A percentile compares a stretch with the other conserved stretches of the same genome.
phyloP scores from a whole-genome alignment of 2,113 vertebrate species.

The Ammodytes dubius region DNA sequence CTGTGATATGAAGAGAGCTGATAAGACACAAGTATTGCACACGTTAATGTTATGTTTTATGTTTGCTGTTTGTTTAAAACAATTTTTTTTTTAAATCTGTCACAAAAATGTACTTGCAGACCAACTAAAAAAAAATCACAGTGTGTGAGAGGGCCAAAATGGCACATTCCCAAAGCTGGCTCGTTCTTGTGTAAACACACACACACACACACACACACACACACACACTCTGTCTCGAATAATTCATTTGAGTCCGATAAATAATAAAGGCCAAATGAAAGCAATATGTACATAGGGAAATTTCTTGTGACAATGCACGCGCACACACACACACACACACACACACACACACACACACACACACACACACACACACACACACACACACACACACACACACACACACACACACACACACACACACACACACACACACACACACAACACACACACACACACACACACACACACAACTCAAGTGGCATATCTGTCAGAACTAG shows the following conservation, averaged over 20 bases:
- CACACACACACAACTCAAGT: slow-evolving; percentile 12
- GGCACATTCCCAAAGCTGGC: not conserved
- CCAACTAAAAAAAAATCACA: not conserved
- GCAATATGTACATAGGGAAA: slow-evolving; percentile 32
- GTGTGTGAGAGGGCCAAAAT: not conserved
- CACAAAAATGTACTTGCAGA: not conserved
- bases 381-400: slow-evolving; percentile 9
- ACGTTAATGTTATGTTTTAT: too few relatives aligned
- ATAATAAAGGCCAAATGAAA: slow-evolving; percentile 53
- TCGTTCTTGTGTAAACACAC: slow-evolving; percentile 7
- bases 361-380: slow-evolving; percentile 7
- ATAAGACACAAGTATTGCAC: too few relatives aligned
- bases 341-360: not conserved
- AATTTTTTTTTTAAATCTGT: not conserved
- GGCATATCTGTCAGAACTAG: slow-evolving; percentile 9
- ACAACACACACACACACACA: slow-evolving; percentile 8
- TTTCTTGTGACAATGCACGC: not conserved
- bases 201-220: not conserved
- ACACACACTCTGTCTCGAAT: not conserved
- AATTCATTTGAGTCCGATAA: slow-evolving; percentile 5
- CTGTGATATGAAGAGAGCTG: too few relatives aligned
- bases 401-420: not conserved
- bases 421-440: not conserved
- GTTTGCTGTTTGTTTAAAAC: too few relatives aligned
- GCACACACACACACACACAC: slow-evolving; percentile 5